Conservation (phyloP, 1,140 invertebrate genomes). For the Tetragnatha versicolor region DNA sequence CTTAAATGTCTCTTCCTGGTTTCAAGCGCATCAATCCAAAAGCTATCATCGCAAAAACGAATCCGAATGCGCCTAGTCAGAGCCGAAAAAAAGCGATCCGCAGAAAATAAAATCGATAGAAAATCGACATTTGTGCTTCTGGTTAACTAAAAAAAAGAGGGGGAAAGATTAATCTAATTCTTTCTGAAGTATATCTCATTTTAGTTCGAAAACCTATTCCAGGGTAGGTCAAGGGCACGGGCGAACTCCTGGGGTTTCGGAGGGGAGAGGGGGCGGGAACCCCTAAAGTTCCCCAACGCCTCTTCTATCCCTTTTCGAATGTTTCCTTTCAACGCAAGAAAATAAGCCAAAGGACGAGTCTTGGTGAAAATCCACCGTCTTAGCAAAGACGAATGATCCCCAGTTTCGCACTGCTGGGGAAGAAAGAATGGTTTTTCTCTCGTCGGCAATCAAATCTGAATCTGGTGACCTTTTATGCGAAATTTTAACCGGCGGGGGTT, state of each 20-base stretch:
- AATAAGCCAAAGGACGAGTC: no score
- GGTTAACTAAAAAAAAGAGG: background rate
- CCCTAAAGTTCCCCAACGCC: conserved; percentile 16
- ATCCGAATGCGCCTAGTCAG: no score
- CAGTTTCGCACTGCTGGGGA: no score
- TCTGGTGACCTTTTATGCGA: no score
- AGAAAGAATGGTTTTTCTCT: no score
- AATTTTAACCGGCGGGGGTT: no score
- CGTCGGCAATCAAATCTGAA: no score
- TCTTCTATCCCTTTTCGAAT: conserved; percentile 2
- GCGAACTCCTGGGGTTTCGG: conserved; percentile 27
- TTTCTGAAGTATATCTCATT: conserved; percentile 33
- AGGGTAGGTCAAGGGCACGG: conserved; percentile 36
- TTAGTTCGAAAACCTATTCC: conserved; percentile 41
- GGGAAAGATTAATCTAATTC: conserved; percentile 34
- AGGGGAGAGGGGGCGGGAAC: conserved; percentile 24
- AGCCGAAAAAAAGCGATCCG: background rate
- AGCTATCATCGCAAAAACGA: no score
- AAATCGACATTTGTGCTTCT: background rate
- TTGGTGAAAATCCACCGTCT: no score
- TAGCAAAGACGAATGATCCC: no score
- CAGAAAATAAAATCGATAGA: background rate
- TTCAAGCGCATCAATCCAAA: no score
- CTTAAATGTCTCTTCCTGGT: no score
- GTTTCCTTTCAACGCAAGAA: conserved; percentile 15